Percentiles rank a stretch among this genome's conserved stretches.
These are phyloP conservation scores for Panopea generosa DNA, from an alignment of 2,888 invertebrate species.

Conservation along the genomic window DNA sequence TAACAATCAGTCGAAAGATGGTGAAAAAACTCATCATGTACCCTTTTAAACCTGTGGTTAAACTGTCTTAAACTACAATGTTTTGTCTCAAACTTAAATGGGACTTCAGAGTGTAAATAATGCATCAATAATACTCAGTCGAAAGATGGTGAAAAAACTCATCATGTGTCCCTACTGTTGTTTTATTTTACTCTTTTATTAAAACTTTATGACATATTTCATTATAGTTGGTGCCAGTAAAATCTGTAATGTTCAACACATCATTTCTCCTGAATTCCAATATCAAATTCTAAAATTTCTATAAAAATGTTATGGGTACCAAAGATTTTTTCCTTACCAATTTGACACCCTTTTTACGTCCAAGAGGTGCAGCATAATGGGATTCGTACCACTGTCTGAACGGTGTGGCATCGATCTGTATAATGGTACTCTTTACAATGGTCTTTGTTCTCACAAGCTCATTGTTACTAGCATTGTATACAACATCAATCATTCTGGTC, in stretches of 20 bases:
- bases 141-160: conserved; percentile 57
- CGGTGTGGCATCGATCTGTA: conserved; percentile 98
- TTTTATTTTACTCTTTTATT: too few relatives aligned
- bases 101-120: conserved; percentile 10
- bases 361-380: conserved; percentile 97
- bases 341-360: conserved; percentile 96
- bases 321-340: conserved; percentile 88
- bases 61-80: too few relatives aligned
- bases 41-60: too few relatives aligned
- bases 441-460: conserved; percentile 99
- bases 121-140: conserved; percentile 49
- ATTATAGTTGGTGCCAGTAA: too few relatives aligned
- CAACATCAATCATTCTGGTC: conserved; percentile 99
- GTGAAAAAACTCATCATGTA: conserved; percentile 57
- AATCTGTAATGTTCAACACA: too few relatives aligned
- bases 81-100: too few relatives aligned
- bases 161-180: conserved; percentile 7
- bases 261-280: too few relatives aligned
- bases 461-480: conserved; percentile 99
- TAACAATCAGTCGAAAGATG: conserved; percentile 81
- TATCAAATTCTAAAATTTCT: too few relatives aligned
- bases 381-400: conserved; percentile 99
- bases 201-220: too few relatives aligned
- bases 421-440: conserved; percentile 98
- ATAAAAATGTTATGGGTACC: too few relatives aligned